Conservation (phyloP, 2,888 invertebrate species). For the Tenthredo notha region DNA sequence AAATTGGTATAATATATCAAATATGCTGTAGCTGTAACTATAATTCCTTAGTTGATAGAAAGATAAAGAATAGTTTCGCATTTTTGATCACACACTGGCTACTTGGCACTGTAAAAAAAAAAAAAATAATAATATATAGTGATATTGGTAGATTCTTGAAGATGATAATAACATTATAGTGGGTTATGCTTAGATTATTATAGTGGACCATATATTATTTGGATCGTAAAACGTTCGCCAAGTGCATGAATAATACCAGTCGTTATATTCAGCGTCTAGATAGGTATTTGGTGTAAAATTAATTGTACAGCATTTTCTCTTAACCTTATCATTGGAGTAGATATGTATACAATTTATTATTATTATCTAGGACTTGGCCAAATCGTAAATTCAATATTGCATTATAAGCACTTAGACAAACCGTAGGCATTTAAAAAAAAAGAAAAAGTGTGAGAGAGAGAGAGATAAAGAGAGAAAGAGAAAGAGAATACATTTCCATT, state of each 20-base stretch:
- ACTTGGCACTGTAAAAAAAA: background rate
- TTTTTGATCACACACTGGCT: background rate
- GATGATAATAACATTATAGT: background rate
- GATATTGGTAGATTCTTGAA: background rate
- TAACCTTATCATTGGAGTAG: background rate
- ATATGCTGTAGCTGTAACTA: background rate
- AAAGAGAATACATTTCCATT: slow-evolving; percentile 41
- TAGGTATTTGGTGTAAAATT: slow-evolving; percentile 3
- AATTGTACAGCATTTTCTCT: background rate
- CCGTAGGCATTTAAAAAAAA: slow-evolving; percentile 13
- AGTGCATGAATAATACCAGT: slow-evolving; percentile 2
- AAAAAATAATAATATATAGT: background rate
- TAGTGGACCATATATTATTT: slow-evolving; percentile 1
- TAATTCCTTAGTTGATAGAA: background rate
- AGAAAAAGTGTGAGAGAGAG: background rate
- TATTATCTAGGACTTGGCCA: slow-evolving; percentile 7
- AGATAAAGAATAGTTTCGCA: background rate
- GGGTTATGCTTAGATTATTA: background rate
- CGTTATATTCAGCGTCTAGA: background rate
- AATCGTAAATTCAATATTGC: background rate
- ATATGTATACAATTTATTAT: background rate
- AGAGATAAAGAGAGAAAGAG: too few species aligned
- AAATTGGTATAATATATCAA: background rate
- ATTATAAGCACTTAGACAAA: background rate
- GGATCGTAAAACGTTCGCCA: background rate